Evolutionary conservation across 2,797 vertebrate genomes (phyloP).

Genomic region (Sebastes nivosus): DNA sequence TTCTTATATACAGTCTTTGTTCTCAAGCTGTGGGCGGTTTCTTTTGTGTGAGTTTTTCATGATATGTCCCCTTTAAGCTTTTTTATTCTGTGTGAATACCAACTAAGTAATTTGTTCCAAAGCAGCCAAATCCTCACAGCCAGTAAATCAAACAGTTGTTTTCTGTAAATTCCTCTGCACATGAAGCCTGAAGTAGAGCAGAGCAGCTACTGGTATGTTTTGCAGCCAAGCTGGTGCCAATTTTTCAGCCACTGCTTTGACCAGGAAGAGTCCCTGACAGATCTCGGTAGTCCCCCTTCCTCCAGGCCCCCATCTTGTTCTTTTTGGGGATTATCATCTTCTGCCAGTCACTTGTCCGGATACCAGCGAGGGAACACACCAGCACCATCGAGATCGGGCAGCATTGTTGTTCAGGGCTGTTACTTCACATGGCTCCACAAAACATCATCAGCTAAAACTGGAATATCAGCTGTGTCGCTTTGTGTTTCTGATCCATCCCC

Average conservation of each 20-base stretch:
- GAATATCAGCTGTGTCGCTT: slow-evolving; percentile 43
- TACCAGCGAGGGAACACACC: slow-evolving; percentile 57
- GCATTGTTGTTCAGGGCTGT: slow-evolving; percentile 30
- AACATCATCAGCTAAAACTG: slow-evolving; percentile 13
- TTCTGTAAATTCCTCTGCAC: slow-evolving; percentile 59
- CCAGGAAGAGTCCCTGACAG: slow-evolving; percentile 69
- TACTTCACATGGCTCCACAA: slow-evolving; percentile 55
- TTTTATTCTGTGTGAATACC: not conserved
- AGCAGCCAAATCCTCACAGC: not conserved
- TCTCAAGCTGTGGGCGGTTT: too few relatives aligned
- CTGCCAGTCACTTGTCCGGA: slow-evolving; percentile 70
- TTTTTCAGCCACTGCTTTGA: slow-evolving; percentile 62
- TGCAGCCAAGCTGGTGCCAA: slow-evolving; percentile 43
- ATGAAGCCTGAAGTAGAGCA: not conserved
- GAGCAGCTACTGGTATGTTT: slow-evolving; percentile 36
- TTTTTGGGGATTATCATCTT: slow-evolving; percentile 63
- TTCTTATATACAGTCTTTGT: too few relatives aligned
- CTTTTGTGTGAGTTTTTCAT: not conserved
- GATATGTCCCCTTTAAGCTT: not conserved
- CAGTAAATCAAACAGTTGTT: not conserved
- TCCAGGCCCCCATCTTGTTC: not conserved
- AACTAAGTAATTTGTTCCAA: not conserved
- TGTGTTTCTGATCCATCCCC: slow-evolving; percentile 57
- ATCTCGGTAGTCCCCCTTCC: slow-evolving; percentile 51
- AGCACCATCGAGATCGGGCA: slow-evolving; percentile 38